Evolutionary conservation across 1,140 invertebrate genomes (phyloP), one percentile per base, ranked within the genome.

Genomic region (Hycleus phaleratus): DNA sequence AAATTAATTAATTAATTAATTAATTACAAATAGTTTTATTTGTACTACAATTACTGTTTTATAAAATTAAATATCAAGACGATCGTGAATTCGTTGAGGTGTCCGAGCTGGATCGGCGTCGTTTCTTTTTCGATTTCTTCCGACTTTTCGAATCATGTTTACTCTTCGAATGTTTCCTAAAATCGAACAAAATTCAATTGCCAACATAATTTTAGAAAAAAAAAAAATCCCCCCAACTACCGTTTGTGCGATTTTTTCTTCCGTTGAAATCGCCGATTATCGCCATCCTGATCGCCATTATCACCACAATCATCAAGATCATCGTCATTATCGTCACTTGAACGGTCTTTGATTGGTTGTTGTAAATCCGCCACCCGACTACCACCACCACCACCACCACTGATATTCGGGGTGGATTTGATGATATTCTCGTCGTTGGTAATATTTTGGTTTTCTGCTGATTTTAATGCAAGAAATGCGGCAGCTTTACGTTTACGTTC

Each of bases 401-500:
- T 18, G 18, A 18, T 18, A 18, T 18, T 18, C 18, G 18, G 32
- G 32, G 4, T 32, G 2, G 32, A 3, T 32, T 7, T 7, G 32
- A 7, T 7, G 7, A 7, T 32, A 32, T 32, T 32, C 4, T 32
- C 7, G 32, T 32, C 7, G 7, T 5, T 32, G 4, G 32, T 32
- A 3, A 32, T 7, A 32, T 2, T 32, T 32, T 5, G 32, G 42
- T 7, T 53, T 42, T 64, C 60, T 3, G 45, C 68, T 10, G 68
- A 65, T 67, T 82, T 82, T 39, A 84, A 79, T 54, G 82, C 81
- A 0, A 85, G 71, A 61, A 85, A 85, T 44, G 81, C 79, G 8
- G 82, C 77, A 0, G 82, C 83, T 65, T 81, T 82, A 49, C 81
- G 80, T 65, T 87, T 88, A 4, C 88, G 73, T 66, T 90, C 87